These are phyloP conservation scores for Antitype chi DNA, from an alignment of 2,888 invertebrate species.

Conservation along the genomic window DNA sequence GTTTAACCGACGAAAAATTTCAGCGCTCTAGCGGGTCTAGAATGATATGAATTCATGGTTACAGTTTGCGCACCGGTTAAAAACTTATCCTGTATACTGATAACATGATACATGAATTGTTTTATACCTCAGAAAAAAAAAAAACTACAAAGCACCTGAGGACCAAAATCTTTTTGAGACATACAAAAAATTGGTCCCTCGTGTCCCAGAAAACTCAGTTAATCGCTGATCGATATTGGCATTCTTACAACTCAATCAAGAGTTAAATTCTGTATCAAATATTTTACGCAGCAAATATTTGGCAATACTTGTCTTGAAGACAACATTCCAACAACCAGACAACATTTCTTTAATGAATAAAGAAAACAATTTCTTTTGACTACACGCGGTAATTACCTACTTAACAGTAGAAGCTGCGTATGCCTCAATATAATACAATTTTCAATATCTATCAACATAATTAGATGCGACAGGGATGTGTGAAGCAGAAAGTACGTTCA, in stretches of 20 bases:
- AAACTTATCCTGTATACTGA: too few species aligned
- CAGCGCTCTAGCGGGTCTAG: too few species aligned
- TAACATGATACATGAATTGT: neutral
- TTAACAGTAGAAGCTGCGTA: neutral
- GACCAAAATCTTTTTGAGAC: neutral
- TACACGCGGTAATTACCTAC: neutral
- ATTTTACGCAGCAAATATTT: neutral
- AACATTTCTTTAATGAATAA: neutral
- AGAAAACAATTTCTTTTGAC: neutral
- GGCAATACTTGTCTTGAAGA: neutral
- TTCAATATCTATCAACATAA: conserved; percentile 62
- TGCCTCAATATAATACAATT: conserved; percentile 42
- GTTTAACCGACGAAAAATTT: too few species aligned
- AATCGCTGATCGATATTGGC: neutral
- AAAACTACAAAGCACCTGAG: neutral
- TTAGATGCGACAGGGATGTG: conserved; percentile 58
- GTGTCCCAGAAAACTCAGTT: neutral
- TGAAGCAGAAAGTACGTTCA: conserved; percentile 55
- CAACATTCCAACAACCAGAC: too few species aligned
- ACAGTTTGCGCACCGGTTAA: too few species aligned
- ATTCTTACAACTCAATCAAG: too few species aligned
- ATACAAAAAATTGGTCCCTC: neutral
- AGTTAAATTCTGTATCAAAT: neutral
- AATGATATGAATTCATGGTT: too few species aligned
- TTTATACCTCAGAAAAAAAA: neutral